Base-by-base conservation (phyloP, 2,888 invertebrate species). In the Tipula confusa region DNA sequence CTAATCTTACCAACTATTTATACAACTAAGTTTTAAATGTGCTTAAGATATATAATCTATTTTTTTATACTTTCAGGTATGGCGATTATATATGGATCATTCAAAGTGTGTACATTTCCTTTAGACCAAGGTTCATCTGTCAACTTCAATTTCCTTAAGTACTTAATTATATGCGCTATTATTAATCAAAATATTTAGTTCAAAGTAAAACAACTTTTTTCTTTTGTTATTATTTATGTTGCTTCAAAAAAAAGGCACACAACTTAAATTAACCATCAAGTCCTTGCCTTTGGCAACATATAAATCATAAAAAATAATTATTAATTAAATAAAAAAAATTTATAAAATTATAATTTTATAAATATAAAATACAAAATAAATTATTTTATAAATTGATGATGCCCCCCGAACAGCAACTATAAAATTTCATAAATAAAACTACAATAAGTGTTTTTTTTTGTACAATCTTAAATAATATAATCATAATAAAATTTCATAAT, bases 191-290 rank as follows among this genome's bases (percentile, higher is more conserved):
- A 64, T 64, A 64, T 64, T 64, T 64, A 64, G 64, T 11, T 64
- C 64, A 64, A 64, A 64, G 64, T 64, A 24, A 64, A 64, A 64
- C 64, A 24, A 64, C 64, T 64, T 64, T 64, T 64, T 64, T 18
- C 64, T 64, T 64, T 64, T 64, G 24, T 64, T 64, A 6, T 24
- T 24, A 24, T 48, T 18, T 64, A 24, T 24, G 6, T 64, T n/a
- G n/a, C n/a, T n/a, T 24, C 1, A 64, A 18, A 43, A 43, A 36
- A 6, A 43, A n/a, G n/a, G n/a, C n/a, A n/a, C n/a, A n/a, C n/a
- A n/a, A n/a, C n/a, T n/a, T 5, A 64, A 18, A 18, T 64, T 64
- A 64, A 64, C 64, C 64, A 64, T 64, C 9, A 64, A 64, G 64
- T 64, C 64, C 64, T 64, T 64, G 64, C 64, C 64, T 64, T 24